These are phyloP conservation scores for Drosophila vallismaia DNA, from an alignment of 2,888 invertebrate species.

Conservation along the genomic window DNA sequence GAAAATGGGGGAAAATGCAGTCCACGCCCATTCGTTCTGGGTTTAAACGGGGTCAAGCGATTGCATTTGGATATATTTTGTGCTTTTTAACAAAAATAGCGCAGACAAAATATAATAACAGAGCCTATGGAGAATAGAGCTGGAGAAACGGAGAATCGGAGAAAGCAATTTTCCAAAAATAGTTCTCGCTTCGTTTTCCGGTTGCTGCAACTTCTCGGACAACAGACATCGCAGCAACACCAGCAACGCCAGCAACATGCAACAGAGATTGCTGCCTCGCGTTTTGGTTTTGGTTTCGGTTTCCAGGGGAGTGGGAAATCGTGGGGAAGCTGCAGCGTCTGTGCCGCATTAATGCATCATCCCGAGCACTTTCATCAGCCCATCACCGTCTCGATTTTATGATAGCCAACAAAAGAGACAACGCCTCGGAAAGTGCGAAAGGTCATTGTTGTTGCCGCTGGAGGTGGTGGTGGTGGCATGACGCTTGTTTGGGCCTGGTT, in stretches of 20 bases:
- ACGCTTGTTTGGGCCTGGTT: background rate
- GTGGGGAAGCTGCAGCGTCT: conserved; percentile 42
- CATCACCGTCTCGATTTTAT: conserved; percentile 23
- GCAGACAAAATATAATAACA: conserved; percentile 71
- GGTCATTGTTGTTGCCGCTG: conserved; percentile 45
- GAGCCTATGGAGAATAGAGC: conserved; percentile 38
- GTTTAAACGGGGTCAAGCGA: conserved; percentile 79
- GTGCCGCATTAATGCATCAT: conserved; percentile 69
- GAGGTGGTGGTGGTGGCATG: background rate
- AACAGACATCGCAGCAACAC: conserved; percentile 9
- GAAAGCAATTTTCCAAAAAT: conserved; percentile 65
- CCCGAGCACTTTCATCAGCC: conserved; percentile 30
- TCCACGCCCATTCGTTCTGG: conserved; percentile 37
- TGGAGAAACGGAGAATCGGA: conserved; percentile 38
- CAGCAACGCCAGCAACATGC: conserved; percentile 11
- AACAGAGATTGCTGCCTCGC: conserved; percentile 1
- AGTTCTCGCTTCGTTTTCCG: conserved; percentile 59
- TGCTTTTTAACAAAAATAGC: conserved; percentile 67
- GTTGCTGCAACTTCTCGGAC: conserved; percentile 24
- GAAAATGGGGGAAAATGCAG: conserved; percentile 26
- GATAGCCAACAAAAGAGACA: conserved; percentile 56
- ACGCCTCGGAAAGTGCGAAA: conserved; percentile 41
- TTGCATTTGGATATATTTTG: conserved; percentile 60
- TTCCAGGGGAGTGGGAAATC: background rate
- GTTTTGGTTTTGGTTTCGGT: too few species aligned